Percentiles rank a stretch among this genome's conserved stretches.
Conservation (phyloP, 2,797 vertebrate genomes). For the Mastacembelus armatus region DNA sequence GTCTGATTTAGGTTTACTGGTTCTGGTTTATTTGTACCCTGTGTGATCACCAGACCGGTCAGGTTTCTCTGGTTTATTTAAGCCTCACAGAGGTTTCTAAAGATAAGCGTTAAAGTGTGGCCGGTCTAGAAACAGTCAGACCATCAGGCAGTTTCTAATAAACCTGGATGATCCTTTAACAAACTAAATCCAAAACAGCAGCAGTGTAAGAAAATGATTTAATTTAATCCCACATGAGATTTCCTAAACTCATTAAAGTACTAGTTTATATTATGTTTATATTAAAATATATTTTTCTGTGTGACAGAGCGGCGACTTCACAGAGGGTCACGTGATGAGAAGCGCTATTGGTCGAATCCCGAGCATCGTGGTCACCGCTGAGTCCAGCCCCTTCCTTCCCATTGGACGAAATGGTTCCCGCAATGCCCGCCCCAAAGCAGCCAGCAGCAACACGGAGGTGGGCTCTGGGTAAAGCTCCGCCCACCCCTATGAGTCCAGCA, state of each 20-base stretch:
- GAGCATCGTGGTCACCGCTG: constrained; percentile 85
- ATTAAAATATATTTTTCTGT: neutral
- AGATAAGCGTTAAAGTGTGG: no score
- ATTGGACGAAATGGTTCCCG: constrained; percentile 70
- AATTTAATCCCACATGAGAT: neutral
- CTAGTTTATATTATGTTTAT: no score
- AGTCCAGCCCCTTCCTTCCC: constrained; percentile 80
- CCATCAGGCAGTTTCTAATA: no score
- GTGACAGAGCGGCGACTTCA: constrained; percentile 72
- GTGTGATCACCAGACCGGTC: no score
- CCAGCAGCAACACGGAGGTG: constrained; percentile 46
- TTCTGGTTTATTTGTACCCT: no score
- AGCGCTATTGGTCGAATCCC: constrained; percentile 81
- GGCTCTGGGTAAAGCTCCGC: constrained; percentile 50
- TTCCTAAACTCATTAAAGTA: neutral
- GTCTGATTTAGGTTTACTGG: no score
- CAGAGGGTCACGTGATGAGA: constrained; percentile 69
- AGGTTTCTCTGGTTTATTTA: no score
- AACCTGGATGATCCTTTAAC: no score
- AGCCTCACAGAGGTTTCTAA: no score
- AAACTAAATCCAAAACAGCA: no score
- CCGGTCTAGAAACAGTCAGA: no score
- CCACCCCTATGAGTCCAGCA: neutral
- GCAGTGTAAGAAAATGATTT: no score
- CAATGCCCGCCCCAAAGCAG: constrained; percentile 50